These are phyloP conservation scores for Drosophila merina DNA, from an alignment of 2,888 invertebrate genomes.

Conservation along the genomic window DNA sequence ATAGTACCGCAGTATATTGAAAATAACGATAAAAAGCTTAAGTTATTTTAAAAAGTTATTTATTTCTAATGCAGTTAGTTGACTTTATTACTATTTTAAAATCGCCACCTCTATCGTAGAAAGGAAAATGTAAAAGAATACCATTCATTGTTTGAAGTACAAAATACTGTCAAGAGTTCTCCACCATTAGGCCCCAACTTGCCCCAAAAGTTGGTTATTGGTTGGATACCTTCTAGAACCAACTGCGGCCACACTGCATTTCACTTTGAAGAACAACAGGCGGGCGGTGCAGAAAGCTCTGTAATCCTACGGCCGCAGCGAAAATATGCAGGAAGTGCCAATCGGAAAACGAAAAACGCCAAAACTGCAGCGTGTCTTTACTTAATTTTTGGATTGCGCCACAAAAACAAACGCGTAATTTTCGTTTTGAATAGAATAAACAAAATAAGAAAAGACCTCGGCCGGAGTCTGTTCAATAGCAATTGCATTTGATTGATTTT, in stretches of 20 bases:
- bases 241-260: neutral
- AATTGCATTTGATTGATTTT: constrained; percentile 26
- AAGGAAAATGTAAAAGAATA: neutral
- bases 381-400: neutral
- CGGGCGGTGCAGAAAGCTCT: neutral
- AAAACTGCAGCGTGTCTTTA: neutral
- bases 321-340: constrained; percentile 2
- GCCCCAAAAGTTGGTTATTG: too few species aligned
- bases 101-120: too few species aligned
- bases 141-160: neutral
- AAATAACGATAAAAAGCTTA: neutral
- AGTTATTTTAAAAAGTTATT: neutral
- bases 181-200: too few species aligned
- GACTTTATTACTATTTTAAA: neutral
- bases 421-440: neutral
- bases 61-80: neutral
- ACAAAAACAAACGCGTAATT: neutral
- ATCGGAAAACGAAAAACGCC: neutral
- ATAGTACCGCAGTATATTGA: neutral
- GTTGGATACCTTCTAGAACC: too few species aligned
- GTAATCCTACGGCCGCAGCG: neutral
- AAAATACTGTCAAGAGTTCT: too few species aligned
- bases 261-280: neutral
- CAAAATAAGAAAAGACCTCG: constrained; percentile 10
- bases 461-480: constrained; percentile 9